Percentiles rank a stretch among this genome's conserved stretches.
phyloP scores from a whole-genome alignment of 2,888 invertebrate species.

The Sympetrum striolatum region DNA sequence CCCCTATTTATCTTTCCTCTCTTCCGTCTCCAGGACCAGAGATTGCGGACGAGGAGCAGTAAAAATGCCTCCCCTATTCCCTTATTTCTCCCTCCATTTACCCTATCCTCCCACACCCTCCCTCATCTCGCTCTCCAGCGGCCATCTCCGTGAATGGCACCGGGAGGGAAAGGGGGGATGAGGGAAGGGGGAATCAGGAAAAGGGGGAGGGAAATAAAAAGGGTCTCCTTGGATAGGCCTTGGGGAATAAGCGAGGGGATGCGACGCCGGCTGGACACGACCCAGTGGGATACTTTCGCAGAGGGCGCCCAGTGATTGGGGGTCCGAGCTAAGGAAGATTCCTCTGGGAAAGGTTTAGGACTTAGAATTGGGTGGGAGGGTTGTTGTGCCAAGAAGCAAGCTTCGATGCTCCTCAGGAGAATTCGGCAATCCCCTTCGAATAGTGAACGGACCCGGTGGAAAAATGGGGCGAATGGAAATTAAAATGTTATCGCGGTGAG shows the following conservation, averaged over 20 bases:
- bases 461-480: background rate
- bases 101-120: background rate
- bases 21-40: background rate
- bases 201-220: background rate
- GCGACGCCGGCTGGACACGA: background rate
- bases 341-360: no score
- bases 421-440: background rate
- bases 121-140: background rate
- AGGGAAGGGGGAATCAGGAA: background rate
- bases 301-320: background rate
- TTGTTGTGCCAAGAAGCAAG: background rate
- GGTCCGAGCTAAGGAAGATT: no score
- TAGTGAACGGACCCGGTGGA: no score
- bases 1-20: background rate
- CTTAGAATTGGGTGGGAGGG: background rate
- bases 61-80: background rate
- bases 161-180: background rate
- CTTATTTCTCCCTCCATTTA: background rate
- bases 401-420: background rate
- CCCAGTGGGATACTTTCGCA: background rate
- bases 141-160: background rate
- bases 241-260: background rate
- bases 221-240: background rate
- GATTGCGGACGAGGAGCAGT: background rate
- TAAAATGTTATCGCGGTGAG: background rate